Percentiles rank a stretch among this genome's conserved stretches.
phyloP scores from a whole-genome alignment of 2,113 vertebrate genomes.

The Alethe castanea region DNA sequence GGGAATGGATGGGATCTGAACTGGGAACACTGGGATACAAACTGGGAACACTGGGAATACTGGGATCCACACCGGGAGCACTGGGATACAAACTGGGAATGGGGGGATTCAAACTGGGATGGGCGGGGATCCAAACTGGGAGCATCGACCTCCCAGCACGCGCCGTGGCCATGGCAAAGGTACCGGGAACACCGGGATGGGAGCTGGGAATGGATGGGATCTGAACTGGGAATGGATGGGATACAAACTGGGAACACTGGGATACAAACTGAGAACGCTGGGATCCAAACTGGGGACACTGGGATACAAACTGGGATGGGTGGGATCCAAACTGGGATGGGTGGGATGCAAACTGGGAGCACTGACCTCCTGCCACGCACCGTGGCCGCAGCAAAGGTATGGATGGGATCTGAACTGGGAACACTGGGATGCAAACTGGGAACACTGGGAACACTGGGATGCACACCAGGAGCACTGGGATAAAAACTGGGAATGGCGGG shows the following conservation, averaged over 20 bases:
- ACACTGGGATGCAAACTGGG: no score
- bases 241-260: neutral
- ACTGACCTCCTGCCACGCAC: no score
- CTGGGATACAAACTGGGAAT: neutral
- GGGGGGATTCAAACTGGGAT: neutral
- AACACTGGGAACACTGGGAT: no score
- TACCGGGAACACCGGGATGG: neutral
- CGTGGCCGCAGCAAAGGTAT: no score
- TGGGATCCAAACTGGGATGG: no score
- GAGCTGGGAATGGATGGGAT: no score
- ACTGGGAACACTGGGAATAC: no score
- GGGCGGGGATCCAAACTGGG: neutral
- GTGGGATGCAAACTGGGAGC: neutral
- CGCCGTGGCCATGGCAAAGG: neutral
- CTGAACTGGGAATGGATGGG: neutral
- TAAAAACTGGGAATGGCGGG: neutral
- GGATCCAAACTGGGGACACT: no score
- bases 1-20: neutral
- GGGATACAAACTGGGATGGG: no score
- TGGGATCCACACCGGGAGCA: no score
- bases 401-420: neutral
- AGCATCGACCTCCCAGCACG: neutral
- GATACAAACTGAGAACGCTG: neutral
- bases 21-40: neutral
- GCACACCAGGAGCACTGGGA: rapidly evolving